Conservation (phyloP, 2,888 invertebrate species). For the Vanessa cardui region DNA sequence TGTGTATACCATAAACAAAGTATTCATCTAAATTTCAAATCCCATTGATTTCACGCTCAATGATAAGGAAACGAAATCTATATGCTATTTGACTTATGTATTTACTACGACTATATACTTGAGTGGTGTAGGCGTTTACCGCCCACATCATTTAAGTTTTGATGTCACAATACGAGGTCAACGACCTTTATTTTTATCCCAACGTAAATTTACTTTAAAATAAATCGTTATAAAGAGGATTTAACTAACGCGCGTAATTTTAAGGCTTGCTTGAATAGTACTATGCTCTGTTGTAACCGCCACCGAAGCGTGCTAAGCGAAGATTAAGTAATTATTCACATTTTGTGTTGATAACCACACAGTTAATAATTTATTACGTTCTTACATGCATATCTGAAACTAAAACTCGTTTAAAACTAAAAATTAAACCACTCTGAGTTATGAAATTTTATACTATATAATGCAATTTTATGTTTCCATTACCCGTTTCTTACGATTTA, state of each 20-base stretch:
- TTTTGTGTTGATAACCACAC: slow-evolving; percentile 33
- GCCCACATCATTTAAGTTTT: too few relatives aligned
- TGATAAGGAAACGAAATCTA: too few relatives aligned
- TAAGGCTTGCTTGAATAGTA: slow-evolving; percentile 17
- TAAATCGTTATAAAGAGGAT: background rate
- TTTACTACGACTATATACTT: too few relatives aligned
- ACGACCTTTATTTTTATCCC: too few relatives aligned
- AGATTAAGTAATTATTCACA: slow-evolving; percentile 35
- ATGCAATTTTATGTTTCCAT: background rate
- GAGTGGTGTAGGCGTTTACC: too few relatives aligned
- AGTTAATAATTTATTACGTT: slow-evolving; percentile 35
- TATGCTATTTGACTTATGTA: too few relatives aligned
- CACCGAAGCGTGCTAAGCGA: slow-evolving; percentile 34
- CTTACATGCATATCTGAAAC: slow-evolving; percentile 28
- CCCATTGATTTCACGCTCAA: too few relatives aligned
- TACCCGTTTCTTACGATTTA: background rate
- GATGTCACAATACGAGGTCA: too few relatives aligned
- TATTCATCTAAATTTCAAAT: too few relatives aligned
- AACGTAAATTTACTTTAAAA: too few relatives aligned
- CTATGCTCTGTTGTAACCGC: slow-evolving; percentile 32
- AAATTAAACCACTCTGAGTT: background rate
- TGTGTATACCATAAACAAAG: too few relatives aligned
- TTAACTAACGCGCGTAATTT: background rate
- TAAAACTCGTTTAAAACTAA: slow-evolving; percentile 14
- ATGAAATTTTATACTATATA: slow-evolving; percentile 7